Evolutionary conservation across 2,113 vertebrate genomes (phyloP).

Genomic region (Plestiodon gilberti): DNA sequence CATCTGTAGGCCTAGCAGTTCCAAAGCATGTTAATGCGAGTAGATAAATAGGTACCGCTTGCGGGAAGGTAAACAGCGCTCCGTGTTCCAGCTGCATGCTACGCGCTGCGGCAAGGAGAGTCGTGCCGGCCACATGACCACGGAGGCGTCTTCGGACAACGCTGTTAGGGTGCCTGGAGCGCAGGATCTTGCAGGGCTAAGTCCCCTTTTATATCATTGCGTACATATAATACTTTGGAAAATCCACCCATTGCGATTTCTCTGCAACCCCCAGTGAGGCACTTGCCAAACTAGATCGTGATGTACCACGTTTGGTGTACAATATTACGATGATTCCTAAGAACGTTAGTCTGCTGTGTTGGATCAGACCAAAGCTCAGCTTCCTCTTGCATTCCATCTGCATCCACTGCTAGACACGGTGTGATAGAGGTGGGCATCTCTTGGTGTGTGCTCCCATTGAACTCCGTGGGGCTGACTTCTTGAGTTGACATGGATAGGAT

Average conservation of each 20-base stretch:
- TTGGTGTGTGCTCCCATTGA: neutral
- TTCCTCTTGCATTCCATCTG: neutral
- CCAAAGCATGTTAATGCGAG: too few relatives aligned
- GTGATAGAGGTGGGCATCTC: neutral
- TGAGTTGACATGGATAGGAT: too few relatives aligned
- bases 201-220: neutral
- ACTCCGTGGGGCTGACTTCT: neutral
- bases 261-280: neutral
- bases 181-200: neutral
- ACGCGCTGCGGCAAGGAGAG: too few relatives aligned
- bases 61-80: too few relatives aligned
- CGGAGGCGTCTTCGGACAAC: too few relatives aligned
- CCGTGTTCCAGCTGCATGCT: too few relatives aligned
- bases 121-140: too few relatives aligned
- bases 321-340: neutral
- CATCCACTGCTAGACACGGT: neutral
- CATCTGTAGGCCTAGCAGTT: too few relatives aligned
- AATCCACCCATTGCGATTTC: neutral
- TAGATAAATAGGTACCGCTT: too few relatives aligned
- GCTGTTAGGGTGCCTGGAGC: neutral
- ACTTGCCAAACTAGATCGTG: neutral
- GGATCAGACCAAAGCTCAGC: neutral
- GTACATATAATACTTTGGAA: neutral
- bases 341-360: neutral
- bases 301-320: neutral